phyloP scores from a whole-genome alignment of 2,113 vertebrate species.

The Corythornis cristatus region DNA sequence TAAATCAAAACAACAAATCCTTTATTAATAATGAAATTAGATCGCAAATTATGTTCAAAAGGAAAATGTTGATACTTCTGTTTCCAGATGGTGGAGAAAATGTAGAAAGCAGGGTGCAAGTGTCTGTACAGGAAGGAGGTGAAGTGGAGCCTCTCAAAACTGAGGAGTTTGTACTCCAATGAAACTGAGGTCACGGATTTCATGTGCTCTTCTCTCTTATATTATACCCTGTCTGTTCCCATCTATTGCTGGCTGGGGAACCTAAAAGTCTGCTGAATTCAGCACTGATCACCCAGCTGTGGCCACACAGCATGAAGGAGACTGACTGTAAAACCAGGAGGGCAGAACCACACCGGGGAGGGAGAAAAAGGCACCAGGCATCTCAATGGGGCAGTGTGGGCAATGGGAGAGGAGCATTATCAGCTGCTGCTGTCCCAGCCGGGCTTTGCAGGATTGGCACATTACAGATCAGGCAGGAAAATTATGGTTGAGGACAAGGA shows the following conservation, averaged over 20 bases:
- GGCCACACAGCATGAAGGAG: neutral
- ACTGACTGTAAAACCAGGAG: neutral
- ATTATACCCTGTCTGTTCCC: neutral
- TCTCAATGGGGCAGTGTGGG: fast-evolving
- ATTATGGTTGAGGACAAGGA: neutral
- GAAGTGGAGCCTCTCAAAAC: neutral
- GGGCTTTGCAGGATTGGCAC: too few relatives aligned
- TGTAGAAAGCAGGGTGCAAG: neutral
- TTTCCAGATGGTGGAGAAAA: neutral
- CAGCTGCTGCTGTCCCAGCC: fast-evolving
- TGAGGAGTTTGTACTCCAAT: neutral
- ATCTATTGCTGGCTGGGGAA: neutral
- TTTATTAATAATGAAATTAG: neutral
- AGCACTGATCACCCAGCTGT: fast-evolving
- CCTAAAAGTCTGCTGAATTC: neutral
- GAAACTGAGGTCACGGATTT: neutral
- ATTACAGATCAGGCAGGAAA: neutral
- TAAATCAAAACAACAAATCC: neutral
- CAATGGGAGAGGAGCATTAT: fast-evolving
- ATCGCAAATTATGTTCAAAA: neutral
- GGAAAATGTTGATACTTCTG: neutral
- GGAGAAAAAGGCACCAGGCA: neutral
- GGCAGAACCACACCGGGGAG: neutral
- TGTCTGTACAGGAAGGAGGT: neutral
- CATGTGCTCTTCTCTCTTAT: neutral